phyloP scores from a whole-genome alignment of 2,797 vertebrate genomes.

The Sebastes paucispinis region DNA sequence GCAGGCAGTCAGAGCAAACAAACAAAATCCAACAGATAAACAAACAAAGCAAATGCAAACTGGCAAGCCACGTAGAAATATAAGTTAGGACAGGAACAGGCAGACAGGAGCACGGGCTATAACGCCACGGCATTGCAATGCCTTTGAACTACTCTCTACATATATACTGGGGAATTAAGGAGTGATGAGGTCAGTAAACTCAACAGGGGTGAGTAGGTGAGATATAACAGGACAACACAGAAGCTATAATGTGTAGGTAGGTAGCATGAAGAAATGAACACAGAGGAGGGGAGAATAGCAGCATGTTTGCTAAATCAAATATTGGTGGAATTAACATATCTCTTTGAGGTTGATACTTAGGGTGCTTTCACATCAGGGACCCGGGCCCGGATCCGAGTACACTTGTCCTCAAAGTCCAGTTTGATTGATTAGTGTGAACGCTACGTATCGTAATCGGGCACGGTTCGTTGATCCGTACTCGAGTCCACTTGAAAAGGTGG shows the following conservation, averaged over 20 bases:
- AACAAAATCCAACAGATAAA: slow-evolving; percentile 56
- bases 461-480: too few relatives aligned
- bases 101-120: background rate
- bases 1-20: slow-evolving; percentile 47
- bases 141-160: background rate
- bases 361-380: too few relatives aligned
- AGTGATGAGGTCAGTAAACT: slow-evolving; percentile 21
- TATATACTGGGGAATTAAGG: slow-evolving; percentile 7
- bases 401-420: too few relatives aligned
- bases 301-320: background rate
- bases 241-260: background rate
- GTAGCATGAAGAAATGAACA: background rate
- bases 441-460: too few relatives aligned
- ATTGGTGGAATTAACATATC: background rate
- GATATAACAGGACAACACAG: background rate
- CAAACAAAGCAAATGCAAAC: slow-evolving; percentile 51
- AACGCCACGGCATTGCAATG: background rate
- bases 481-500: too few relatives aligned
- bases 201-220: background rate
- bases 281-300: background rate
- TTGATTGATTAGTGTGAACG: too few relatives aligned
- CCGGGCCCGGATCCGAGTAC: too few relatives aligned
- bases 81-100: slow-evolving; percentile 3
- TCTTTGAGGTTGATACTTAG: background rate
- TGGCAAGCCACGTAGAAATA: slow-evolving; percentile 21